phyloP scores from a whole-genome alignment of 2,888 invertebrate species.

The Ecliptopera silaceata region DNA sequence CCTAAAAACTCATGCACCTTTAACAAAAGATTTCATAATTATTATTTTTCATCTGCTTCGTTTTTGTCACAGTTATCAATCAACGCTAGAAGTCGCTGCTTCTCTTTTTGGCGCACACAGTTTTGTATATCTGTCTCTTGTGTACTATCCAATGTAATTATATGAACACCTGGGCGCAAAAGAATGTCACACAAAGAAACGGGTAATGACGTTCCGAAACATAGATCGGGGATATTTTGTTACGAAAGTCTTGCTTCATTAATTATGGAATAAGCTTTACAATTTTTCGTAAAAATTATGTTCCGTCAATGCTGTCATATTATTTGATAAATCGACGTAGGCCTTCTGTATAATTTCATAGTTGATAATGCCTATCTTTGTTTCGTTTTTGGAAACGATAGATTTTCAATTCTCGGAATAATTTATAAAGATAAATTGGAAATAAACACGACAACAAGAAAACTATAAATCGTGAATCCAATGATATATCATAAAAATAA shows the following conservation, averaged over 20 bases:
- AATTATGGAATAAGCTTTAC: conserved; percentile 80
- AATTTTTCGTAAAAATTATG: conserved; percentile 76
- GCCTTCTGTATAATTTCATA: conserved; percentile 59
- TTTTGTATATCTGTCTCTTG: conserved; percentile 55
- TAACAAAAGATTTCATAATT: conserved; percentile 81
- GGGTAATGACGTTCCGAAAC: conserved; percentile 81
- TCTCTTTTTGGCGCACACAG: conserved; percentile 51
- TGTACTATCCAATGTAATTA: conserved; percentile 74
- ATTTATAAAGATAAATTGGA: conserved; percentile 31
- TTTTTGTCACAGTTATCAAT: conserved; percentile 85
- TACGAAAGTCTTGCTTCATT: conserved; percentile 80
- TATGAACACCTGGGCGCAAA: conserved; percentile 82
- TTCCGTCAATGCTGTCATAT: conserved; percentile 74
- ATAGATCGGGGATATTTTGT: conserved; percentile 79
- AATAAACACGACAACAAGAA: conserved; percentile 27
- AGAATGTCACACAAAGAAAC: conserved; percentile 83
- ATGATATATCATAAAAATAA: conserved; percentile 21
- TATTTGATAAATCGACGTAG: conserved; percentile 71
- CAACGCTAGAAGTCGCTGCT: conserved; percentile 70
- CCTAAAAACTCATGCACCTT: conserved; percentile 74
- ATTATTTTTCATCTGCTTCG: conserved; percentile 83
- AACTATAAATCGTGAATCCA: conserved; percentile 19
- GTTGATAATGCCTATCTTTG: conserved; percentile 36
- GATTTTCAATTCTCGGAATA: conserved; percentile 34
- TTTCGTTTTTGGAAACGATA: conserved; percentile 35